phyloP scores from a whole-genome alignment of 2,888 invertebrate species.

The Ophion ventricosus region DNA sequence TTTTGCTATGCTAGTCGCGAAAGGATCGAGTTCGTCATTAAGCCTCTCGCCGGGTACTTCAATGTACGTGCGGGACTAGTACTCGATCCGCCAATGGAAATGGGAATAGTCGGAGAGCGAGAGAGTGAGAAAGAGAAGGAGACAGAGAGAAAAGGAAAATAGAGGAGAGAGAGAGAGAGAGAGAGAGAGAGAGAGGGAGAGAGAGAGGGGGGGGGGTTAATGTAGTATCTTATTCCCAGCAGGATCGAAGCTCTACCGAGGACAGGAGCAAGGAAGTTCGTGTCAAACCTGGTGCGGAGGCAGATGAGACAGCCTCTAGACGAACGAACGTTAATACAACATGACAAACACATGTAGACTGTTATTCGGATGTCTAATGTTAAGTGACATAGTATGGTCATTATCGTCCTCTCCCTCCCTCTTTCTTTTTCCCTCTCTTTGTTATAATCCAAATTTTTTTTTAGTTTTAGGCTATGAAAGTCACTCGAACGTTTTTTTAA shows the following conservation, averaged over 20 bases:
- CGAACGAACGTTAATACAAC: background rate
- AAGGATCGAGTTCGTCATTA: constrained; percentile 64
- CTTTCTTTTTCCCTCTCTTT: no score
- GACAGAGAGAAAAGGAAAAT: constrained; percentile 1
- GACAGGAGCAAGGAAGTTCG: constrained; percentile 21
- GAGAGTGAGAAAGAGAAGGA: constrained; percentile 1
- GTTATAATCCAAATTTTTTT: no score
- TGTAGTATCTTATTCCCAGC: constrained; percentile 40
- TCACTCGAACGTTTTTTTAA: no score
- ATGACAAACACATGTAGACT: constrained; percentile 3
- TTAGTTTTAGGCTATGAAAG: background rate
- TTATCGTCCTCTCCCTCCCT: no score
- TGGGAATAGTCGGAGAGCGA: background rate
- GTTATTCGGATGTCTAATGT: background rate
- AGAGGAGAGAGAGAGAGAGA: background rate
- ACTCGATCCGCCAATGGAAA: constrained; percentile 49
- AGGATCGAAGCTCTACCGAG: constrained; percentile 22
- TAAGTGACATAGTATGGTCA: background rate
- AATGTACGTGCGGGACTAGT: constrained; percentile 53
- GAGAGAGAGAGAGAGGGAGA: constrained; percentile 8
- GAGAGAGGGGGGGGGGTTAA: background rate
- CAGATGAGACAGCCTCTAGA: background rate
- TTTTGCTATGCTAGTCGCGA: constrained; percentile 61
- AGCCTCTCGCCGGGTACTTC: constrained; percentile 59
- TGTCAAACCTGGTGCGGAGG: constrained; percentile 2